Evolutionary conservation across 2,797 vertebrate genomes (phyloP), one percentile per base, ranked within the genome.

Genomic region (Notamacropus eugenii): DNA sequence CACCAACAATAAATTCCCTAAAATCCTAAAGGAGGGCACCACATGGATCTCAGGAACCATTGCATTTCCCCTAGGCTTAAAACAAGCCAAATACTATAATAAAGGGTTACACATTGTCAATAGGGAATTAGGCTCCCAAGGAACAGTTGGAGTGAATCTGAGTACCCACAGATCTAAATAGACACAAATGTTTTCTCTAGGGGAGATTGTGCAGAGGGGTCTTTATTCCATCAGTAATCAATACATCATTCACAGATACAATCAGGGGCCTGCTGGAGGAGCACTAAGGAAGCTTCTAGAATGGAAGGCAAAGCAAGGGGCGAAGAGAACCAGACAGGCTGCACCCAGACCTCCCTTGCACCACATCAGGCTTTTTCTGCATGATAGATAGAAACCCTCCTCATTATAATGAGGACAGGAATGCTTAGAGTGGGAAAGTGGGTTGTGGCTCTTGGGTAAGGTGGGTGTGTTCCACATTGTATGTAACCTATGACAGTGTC

Each of bases 161-260:
- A 46, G 24, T 50, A 11, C 24, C 22, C 40, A 50, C 40, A 87
- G 27, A 87, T 87, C 74, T 87, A 87, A 87, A 50, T 4, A 87
- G 40, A 87, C 40, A 50, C 74, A 50, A 87, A 50, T 87, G 40
- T 50, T 87, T 87, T 46, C 74, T 87, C 74, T 27, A 27, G 22
- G 24, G 22, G 40, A 82, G 24, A 9, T 87, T 46, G 40, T 87
- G 74, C 34, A 62, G 82, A 92, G 92, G 50, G 91, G 55, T 96
- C 95, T 98, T 97, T 97, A 97, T 97, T 98, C 96, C 40, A 0
- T 93, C 82, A 93, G 94, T 96, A 93, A 95, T 93, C 94, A 4
- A n/a, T 50, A 90, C 59, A 50, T 56, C 95, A 97, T 97, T 97
- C 97, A 67, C 34, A 4, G 93, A 90, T 90, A 46, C 67, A 92